Percentiles rank a stretch among this genome's conserved stretches.
Conservation (phyloP, 2,113 vertebrate species). For the Lophius piscatorius region DNA sequence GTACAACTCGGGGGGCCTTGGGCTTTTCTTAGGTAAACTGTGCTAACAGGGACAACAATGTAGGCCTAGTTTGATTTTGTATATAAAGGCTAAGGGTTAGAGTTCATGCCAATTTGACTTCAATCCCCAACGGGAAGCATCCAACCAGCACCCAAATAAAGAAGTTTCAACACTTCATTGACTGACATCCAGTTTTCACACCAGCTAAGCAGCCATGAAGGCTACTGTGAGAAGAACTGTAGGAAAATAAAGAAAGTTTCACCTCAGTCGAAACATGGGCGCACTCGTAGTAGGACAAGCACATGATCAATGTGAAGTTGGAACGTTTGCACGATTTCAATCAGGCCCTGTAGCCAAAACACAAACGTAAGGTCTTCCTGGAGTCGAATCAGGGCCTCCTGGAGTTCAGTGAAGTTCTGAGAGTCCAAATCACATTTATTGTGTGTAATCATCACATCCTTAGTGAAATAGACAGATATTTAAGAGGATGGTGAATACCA, state of each 20-base stretch:
- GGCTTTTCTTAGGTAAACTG: no score
- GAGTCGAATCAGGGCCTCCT: constrained; percentile 19
- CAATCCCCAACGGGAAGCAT: no score
- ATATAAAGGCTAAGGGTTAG: no score
- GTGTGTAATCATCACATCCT: constrained; percentile 22
- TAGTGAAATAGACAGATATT: constrained; percentile 51
- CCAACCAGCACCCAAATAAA: no score
- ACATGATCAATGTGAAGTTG: constrained; percentile 64
- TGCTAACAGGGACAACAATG: no score
- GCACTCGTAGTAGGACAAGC: constrained; percentile 48
- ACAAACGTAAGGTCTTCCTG: constrained; percentile 57
- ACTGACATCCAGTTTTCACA: no score
- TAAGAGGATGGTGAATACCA: constrained; percentile 36
- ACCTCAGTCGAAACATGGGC: constrained; percentile 65
- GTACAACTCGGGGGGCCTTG: no score
- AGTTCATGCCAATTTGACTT: no score
- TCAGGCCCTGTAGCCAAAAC: constrained; percentile 65
- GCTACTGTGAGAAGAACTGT: constrained; percentile 19
- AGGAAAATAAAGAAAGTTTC: constrained; percentile 70
- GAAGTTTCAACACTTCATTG: no score
- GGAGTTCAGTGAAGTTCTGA: constrained; percentile 21
- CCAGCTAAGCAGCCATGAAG: constrained; percentile 34
- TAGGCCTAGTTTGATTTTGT: no score
- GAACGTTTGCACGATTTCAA: constrained; percentile 51
- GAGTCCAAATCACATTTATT: constrained; percentile 29